Evolutionary conservation across 2,113 vertebrate species (phyloP).

Genomic region (Strigops habroptila): DNA sequence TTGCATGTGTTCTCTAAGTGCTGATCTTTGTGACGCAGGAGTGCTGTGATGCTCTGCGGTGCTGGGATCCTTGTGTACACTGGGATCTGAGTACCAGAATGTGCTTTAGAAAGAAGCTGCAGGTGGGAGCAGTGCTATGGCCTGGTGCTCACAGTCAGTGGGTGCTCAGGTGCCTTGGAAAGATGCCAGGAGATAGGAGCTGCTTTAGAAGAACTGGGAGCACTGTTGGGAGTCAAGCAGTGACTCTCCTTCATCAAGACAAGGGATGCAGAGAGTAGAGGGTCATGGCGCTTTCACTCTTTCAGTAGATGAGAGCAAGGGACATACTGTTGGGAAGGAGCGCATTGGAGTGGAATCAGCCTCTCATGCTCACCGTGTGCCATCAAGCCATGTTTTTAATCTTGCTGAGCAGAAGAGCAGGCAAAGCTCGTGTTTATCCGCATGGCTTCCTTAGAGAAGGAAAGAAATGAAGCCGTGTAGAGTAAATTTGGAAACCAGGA

Average conservation of each 20-base stretch:
- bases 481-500: neutral
- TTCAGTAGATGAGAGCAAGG: neutral
- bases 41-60: neutral
- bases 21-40: neutral
- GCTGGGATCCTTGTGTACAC: neutral
- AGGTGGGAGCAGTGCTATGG: neutral
- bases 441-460: neutral
- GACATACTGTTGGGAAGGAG: neutral
- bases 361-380: neutral
- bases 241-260: neutral
- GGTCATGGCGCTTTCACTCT: neutral
- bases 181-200: neutral
- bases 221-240: neutral
- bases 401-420: neutral
- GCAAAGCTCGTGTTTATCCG: neutral
- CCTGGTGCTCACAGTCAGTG: neutral
- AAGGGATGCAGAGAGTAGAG: neutral
- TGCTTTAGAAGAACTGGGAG: neutral
- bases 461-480: neutral
- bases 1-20: neutral
- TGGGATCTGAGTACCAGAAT: neutral
- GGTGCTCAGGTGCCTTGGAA: neutral
- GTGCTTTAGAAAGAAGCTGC: neutral
- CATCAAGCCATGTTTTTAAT: neutral
- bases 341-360: neutral